Percentiles rank a stretch among this genome's conserved stretches.
These are phyloP conservation scores for Umimayanthus kanabou DNA, from an alignment of 92 coral and sea anemone species.

Conservation along the genomic window DNA sequence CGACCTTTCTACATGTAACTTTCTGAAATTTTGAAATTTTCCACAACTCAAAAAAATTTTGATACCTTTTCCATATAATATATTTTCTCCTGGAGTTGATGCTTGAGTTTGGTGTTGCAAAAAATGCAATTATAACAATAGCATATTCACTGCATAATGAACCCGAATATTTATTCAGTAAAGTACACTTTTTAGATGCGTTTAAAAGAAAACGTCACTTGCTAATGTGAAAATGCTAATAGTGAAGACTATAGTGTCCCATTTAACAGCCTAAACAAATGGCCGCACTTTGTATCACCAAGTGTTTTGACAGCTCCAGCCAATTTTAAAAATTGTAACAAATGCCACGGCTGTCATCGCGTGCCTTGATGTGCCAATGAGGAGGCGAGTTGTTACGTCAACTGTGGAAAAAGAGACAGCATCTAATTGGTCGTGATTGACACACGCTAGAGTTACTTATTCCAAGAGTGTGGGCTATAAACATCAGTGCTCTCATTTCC, in stretches of 20 bases:
- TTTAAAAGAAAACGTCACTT: constrained; percentile 97
- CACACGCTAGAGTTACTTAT: constrained; percentile 99
- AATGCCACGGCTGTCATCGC: constrained; percentile 99
- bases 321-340: constrained; percentile 99
- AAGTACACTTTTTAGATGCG: constrained; percentile 94
- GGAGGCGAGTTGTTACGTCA: constrained; percentile 98
- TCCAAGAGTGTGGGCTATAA: constrained; percentile 95
- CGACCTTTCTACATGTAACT: constrained; percentile 75
- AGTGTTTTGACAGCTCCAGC: constrained; percentile 99
- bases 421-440: constrained; percentile 99
- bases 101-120: constrained; percentile 72
- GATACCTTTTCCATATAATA: constrained; percentile 25
- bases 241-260: constrained; percentile 98
- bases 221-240: constrained; percentile 96
- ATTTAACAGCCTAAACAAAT: constrained; percentile 99
- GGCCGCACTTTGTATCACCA: constrained; percentile 99
- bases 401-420: constrained; percentile 95
- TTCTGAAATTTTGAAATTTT: constrained; percentile 71
- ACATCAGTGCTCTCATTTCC: constrained; percentile 99
- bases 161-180: constrained; percentile 98
- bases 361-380: constrained; percentile 98
- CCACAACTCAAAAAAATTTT: constrained; percentile 53
- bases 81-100: constrained; percentile 1
- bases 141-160: constrained; percentile 74
- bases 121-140: constrained; percentile 89